Percentiles rank a stretch among this genome's conserved stretches.
These are phyloP conservation scores for Sarcophaga rosellei DNA, from an alignment of 2,888 invertebrate species.

Conservation along the genomic window DNA sequence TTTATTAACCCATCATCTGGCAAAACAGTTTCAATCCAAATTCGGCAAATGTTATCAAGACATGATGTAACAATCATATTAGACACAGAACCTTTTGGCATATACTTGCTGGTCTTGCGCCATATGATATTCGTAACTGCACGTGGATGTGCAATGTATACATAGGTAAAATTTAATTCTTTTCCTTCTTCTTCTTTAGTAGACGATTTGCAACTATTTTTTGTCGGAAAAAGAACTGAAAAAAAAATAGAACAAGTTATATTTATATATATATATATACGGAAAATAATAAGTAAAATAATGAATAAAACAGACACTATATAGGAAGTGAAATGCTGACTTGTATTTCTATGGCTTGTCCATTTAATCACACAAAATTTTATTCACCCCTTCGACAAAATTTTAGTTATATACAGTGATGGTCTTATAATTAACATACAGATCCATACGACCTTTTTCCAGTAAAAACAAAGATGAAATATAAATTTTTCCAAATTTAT, in stretches of 20 bases:
- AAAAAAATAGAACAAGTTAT: neutral
- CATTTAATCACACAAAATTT: too few species aligned
- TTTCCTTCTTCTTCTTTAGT: slow-evolving; percentile 75
- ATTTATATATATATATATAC: neutral
- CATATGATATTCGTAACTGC: slow-evolving; percentile 98
- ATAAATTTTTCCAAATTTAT: too few species aligned
- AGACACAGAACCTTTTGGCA: slow-evolving; percentile 98
- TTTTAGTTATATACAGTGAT: too few species aligned
- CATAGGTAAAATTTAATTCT: slow-evolving; percentile 94
- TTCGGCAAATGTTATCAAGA: slow-evolving; percentile 98
- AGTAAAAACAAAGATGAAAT: too few species aligned
- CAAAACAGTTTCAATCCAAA: slow-evolving; percentile 98
- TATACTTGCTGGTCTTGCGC: slow-evolving; percentile 99
- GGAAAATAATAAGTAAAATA: neutral
- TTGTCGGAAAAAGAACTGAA: slow-evolving; percentile 88
- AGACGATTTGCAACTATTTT: slow-evolving; percentile 83
- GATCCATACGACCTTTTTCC: too few species aligned
- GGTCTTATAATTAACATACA: too few species aligned
- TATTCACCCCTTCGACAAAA: too few species aligned
- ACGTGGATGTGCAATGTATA: slow-evolving; percentile 97
- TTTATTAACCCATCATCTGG: slow-evolving; percentile 96
- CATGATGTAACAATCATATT: slow-evolving; percentile 99
- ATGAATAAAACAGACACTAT: too few species aligned
- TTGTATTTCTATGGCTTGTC: too few species aligned
- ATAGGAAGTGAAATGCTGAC: too few species aligned